Base-by-base conservation (phyloP, 2,888 invertebrate species). In the Gerris lacustris region DNA sequence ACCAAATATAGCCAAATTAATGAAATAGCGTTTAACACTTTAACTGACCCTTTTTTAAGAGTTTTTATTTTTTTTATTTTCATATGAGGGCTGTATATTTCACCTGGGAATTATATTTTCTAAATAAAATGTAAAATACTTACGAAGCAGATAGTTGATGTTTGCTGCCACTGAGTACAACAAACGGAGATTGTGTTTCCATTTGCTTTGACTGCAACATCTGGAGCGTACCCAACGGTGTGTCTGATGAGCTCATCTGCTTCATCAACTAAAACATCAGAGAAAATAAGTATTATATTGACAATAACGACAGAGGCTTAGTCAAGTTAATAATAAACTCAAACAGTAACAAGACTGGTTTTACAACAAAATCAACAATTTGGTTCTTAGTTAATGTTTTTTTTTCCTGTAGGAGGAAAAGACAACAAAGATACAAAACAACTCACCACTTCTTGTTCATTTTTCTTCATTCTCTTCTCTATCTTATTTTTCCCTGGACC, bases 401-500 rank as follows among this genome's bases (percentile, higher is more conserved):
- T 31, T 31, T 31, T 31, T 31, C 31, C 31, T 2, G 31, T n/a
- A n/a, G 4, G 1, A 31, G 1, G 31, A 31, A 2, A 31, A 31
- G 31, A 31, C 31, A 31, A 31, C 31, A 31, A 31, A 31, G 31
- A 31, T 31, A 55, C 15, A 55, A 2, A 55, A 55, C 11, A 67
- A 81, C 84, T 81, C 78, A 91, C 90, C 82, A 91, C 91, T 81
- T 96, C 95, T 80, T 97, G 96, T 78, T 94, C 91, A 74, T 88
- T 85, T 82, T 98, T 96, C 82, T 96, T 95, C 82, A 94, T 87
- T 75, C 97, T 86, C 80, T 99, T 99, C 82, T 99, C 98, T 69
- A 87, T 86, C 83, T 99, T 99, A 83, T 96, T 97, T 82, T 99
- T 99, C 70, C 99, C 98, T 31, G 98, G 96, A 2, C 96, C 96